A percentile compares a stretch with the other conserved stretches of the same genome.
Evolutionary conservation across 2,113 vertebrate genomes (phyloP).

Genomic region (Halichoeres trimaculatus): DNA sequence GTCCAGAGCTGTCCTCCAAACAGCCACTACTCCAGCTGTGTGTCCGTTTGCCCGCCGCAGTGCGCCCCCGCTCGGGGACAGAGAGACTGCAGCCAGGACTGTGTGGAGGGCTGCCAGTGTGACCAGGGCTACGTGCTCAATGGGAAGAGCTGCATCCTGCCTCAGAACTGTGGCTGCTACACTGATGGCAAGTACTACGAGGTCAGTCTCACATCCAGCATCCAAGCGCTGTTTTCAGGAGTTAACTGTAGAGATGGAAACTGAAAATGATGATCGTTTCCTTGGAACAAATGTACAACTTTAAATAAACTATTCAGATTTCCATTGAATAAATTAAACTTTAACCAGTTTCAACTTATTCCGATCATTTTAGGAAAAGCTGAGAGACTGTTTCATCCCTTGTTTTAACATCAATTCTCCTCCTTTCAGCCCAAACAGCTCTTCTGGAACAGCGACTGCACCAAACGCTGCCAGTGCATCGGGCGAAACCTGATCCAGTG

Average conservation of each 20-base stretch:
- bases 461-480: slow-evolving; percentile 96
- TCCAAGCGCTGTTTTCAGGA: no score
- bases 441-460: slow-evolving; percentile 96
- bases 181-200: slow-evolving; percentile 95
- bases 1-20: slow-evolving; percentile 92
- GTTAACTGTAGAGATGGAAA: no score
- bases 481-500: slow-evolving; percentile 97
- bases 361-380: no score
- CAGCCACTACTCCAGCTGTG: slow-evolving; percentile 95
- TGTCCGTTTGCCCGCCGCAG: slow-evolving; percentile 93
- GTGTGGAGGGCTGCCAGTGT: slow-evolving; percentile 96
- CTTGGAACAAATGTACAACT: no score
- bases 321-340: no score
- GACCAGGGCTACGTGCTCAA: slow-evolving; percentile 94
- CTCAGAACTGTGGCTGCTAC: slow-evolving; percentile 96
- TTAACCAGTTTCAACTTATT: no score
- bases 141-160: slow-evolving; percentile 93
- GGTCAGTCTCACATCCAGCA: slow-evolving; percentile 79
- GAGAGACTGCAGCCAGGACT: slow-evolving; percentile 95
- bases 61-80: slow-evolving; percentile 93
- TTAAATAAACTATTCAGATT: no score
- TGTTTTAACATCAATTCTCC: background rate
- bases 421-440: slow-evolving; percentile 92
- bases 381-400: background rate
- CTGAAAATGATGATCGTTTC: no score